Base-by-base conservation (phyloP, 2,888 invertebrate species). In the Augiades crinisus region DNA sequence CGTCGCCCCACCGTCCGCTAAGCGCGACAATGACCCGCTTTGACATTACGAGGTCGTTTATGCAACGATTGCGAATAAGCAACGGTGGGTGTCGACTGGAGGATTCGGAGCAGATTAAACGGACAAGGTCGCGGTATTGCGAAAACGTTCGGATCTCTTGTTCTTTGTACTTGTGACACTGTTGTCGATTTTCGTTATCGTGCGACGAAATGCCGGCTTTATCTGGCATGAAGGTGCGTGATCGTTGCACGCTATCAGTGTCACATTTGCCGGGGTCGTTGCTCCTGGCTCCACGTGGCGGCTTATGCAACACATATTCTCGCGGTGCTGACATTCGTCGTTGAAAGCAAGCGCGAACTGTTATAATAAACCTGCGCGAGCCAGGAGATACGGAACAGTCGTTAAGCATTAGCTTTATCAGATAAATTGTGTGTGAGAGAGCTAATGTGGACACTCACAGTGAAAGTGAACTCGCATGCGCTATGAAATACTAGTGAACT, bases 1-100 rank as follows among this genome's bases (percentile, higher is more conserved):
- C 67, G 60, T 59, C 55, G 58, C 61, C 63, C 57, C 59, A 62
- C 19, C 70, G 70, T 63, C 68, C 68, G 73, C 72, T 72, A 75
- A 75, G 68, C 70, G 74, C 77, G 88, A 78, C 86, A 87, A 85
- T 87, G 87, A 87, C 88, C 87, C 78, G 75, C 78, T 85, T 85
- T 72, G 77, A 75, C 75, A 75, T 72, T 76, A 78, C 78, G 81
- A 78, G 85, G 83, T 78, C 83, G 81, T 85, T 87, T 83, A 82
- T 86, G 87, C 85, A 88, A 87, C 71, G 67, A 79, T 77, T 80
- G 81, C 76, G 74, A 75, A 76, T 75, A 72, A 65, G 64, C 31
- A 12, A 33, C 78, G 79, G 77, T 81, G 72, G 78, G 75, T 77
- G 76, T 78, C 75, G 77, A 70, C 75, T 59, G 61, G 63, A 63